These are phyloP conservation scores for Cossypha niveicapilla DNA, from an alignment of 2,797 vertebrate genomes.

Conservation along the genomic window DNA sequence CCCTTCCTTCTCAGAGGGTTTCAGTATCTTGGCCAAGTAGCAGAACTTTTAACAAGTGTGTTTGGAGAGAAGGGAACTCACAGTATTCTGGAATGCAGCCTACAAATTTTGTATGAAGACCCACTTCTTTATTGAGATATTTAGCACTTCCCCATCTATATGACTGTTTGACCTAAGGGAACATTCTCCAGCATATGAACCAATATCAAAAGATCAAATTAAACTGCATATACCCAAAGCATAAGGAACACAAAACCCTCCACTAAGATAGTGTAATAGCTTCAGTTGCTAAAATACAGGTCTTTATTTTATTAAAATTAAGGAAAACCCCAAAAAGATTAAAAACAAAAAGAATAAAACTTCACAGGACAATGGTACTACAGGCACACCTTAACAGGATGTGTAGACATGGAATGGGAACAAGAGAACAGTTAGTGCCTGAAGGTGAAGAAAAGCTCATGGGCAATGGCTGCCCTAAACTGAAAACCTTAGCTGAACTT, in stretches of 20 bases:
- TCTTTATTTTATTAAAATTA: neutral
- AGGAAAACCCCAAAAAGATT: neutral
- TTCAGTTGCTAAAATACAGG: neutral
- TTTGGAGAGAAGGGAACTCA: neutral
- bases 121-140: neutral
- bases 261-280: neutral
- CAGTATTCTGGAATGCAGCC: neutral
- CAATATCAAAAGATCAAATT: neutral
- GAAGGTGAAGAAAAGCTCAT: neutral
- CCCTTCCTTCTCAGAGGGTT: neutral
- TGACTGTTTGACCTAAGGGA: neutral
- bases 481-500: neutral
- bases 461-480: neutral
- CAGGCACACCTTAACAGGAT: neutral
- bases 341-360: neutral
- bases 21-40: neutral
- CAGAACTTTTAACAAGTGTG: neutral
- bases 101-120: neutral
- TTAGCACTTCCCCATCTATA: neutral
- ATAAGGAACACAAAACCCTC: neutral
- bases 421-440: neutral
- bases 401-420: neutral
- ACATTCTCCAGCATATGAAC: neutral
- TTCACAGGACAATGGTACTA: neutral
- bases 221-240: neutral